These are phyloP conservation scores for Cheiracanthium punctorium DNA, from an alignment of 2,888 invertebrate genomes.

Conservation along the genomic window DNA sequence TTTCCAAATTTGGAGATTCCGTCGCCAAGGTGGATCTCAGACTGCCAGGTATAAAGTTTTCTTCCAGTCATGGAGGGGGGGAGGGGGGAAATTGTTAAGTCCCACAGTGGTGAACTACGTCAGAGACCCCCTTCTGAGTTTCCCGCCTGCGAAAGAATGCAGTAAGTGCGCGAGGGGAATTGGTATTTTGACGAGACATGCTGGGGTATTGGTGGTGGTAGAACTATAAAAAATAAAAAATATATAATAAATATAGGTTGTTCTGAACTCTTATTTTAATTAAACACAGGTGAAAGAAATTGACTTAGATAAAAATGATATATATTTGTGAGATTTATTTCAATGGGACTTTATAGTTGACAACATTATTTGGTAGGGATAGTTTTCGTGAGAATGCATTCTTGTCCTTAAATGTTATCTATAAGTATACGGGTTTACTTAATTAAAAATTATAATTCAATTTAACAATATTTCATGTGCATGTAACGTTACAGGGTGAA, in stretches of 20 bases:
- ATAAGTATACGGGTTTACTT: too few relatives aligned
- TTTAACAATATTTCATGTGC: too few relatives aligned
- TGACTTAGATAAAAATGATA: background rate
- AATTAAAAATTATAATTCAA: too few relatives aligned
- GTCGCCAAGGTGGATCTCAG: conserved; percentile 29
- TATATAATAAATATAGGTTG: background rate
- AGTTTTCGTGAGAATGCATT: too few relatives aligned
- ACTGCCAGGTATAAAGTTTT: background rate
- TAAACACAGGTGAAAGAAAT: background rate
- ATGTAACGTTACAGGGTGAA: too few relatives aligned
- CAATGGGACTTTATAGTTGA: too few relatives aligned
- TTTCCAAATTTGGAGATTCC: background rate
- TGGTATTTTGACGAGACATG: conserved; percentile 9
- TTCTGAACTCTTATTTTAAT: background rate
- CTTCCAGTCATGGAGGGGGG: background rate
- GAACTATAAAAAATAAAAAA: too few relatives aligned
- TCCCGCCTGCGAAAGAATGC: conserved; percentile 15
- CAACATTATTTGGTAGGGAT: too few relatives aligned
- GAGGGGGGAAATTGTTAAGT: background rate
- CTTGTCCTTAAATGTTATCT: too few relatives aligned
- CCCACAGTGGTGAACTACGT: conserved; percentile 7
- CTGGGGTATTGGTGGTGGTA: background rate
- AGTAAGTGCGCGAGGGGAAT: conserved; percentile 2
- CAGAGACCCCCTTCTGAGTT: conserved; percentile 13
- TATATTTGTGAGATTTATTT: too few relatives aligned